Evolutionary conservation across 2,888 invertebrate genomes (phyloP).

Genomic region (Acanthococcus lagerstroemiae): DNA sequence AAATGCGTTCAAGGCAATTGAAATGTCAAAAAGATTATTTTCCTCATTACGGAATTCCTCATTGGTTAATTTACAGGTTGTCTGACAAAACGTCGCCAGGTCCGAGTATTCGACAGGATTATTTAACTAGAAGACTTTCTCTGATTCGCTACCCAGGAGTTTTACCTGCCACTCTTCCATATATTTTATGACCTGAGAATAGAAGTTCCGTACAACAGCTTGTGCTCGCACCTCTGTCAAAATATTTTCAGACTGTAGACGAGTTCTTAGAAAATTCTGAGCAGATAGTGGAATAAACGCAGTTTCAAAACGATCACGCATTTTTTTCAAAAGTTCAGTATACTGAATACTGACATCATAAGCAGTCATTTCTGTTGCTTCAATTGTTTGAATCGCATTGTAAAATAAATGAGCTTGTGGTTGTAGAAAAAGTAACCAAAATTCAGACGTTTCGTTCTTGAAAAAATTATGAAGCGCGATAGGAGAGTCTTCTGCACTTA

Average conservation of each 20-base stretch:
- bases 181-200: background rate
- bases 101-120: background rate
- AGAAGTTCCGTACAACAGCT: background rate
- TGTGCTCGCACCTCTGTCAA: background rate
- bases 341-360: slow-evolving; percentile 4
- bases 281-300: slow-evolving; percentile 7
- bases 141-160: background rate
- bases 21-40: background rate
- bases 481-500: slow-evolving; percentile 37
- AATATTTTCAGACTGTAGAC: background rate
- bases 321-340: slow-evolving; percentile 36
- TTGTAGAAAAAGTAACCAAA: slow-evolving; percentile 31
- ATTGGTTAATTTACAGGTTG: background rate
- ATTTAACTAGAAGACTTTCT: background rate
- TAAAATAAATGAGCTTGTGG: slow-evolving; percentile 18
- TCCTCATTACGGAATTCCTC: background rate
- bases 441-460: slow-evolving; percentile 33
- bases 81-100: background rate
- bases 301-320: slow-evolving; percentile 7
- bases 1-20: slow-evolving; percentile 6
- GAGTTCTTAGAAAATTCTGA: background rate
- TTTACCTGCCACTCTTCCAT: background rate
- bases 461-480: slow-evolving; percentile 37
- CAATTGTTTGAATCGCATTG: slow-evolving; percentile 16
- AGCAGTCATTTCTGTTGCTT: slow-evolving; percentile 16